Base-by-base conservation (phyloP, 2,113 vertebrate genomes). In the Parotia lawesii region DNA sequence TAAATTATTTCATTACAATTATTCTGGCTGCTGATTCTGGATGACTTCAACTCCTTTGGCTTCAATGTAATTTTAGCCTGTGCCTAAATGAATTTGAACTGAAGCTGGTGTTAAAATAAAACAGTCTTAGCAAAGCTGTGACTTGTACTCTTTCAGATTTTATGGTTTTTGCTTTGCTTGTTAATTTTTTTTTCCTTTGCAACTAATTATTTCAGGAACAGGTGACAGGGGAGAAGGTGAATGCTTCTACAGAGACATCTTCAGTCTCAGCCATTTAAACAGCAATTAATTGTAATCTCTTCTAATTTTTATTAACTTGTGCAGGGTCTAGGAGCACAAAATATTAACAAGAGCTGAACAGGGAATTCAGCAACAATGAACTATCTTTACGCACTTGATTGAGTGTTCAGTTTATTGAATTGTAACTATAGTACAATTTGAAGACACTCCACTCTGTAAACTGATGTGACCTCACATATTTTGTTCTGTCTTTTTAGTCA, bases 241-340 rank as follows among this genome's bases (percentile, higher is more conserved):
- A 89, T 62, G 16, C 48, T 35, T 67, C 47, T 72, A 12, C 4
- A 62, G 66, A 74, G 67, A 47, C 2, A 0, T 93, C n/a, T 83
- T 75, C 50, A 62, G 15, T 88, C 61, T 77, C 48, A 89, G 71
- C 11, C 35, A 62, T 48, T 96, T 90, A 93, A 78, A 72, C 10
- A 73, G 22, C 50, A 76, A 83, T 85, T 88, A 88, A 77, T 48
- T 84, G 50, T 74, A 83, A 69, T 89, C 8, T 69, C 35, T 51
- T 82, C 33, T 94, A 72, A 85, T 89, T 94, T 89, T 94, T 88
- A 86, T 82, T 93, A 90, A 58, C 31, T 90, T 94, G 7, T 53
- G 17, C 20, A n/a, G 69, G 18, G 18, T 76, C 67, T 92, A 45
- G 15, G 70, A 58, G 86, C 64, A 73, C 35, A 45, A 94, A 93